These are phyloP conservation scores for Spatulosminthurus flaviceps DNA, from an alignment of 2,888 invertebrate species.

Conservation along the genomic window DNA sequence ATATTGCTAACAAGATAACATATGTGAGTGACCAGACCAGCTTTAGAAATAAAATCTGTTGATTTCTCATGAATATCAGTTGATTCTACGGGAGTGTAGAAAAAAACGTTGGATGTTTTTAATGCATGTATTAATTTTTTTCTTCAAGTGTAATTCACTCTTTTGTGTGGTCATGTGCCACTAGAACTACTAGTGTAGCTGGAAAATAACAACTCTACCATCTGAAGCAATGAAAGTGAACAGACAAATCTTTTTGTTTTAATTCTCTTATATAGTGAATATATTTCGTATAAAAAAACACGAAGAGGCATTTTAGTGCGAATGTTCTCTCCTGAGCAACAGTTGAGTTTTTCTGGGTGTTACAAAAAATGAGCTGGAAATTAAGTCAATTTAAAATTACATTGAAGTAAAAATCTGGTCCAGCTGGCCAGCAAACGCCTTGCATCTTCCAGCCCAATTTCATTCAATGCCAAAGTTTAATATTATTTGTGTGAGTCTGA, in stretches of 20 bases:
- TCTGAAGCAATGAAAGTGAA: too few species aligned
- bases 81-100: slow-evolving; percentile 1
- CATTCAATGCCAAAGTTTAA: not conserved
- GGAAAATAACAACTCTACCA: too few species aligned
- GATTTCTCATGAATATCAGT: slow-evolving; percentile 11
- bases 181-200: too few species aligned
- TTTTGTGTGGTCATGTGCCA: not conserved
- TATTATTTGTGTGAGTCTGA: not conserved
- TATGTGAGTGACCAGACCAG: not conserved
- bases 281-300: not conserved
- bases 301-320: not conserved
- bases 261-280: too few species aligned
- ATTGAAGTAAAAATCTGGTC: not conserved
- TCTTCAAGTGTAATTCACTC: not conserved
- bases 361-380: not conserved
- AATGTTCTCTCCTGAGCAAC: not conserved
- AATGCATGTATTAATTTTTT: not conserved
- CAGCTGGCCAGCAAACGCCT: not conserved
- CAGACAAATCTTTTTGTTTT: too few species aligned
- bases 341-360: not conserved
- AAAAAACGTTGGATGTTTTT: not conserved
- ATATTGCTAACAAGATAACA: too few species aligned
- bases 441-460: not conserved
- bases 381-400: not conserved
- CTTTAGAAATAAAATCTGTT: not conserved